These are phyloP conservation scores for Ciconia nigra DNA, from an alignment of 2,797 vertebrate species.

Conservation along the genomic window DNA sequence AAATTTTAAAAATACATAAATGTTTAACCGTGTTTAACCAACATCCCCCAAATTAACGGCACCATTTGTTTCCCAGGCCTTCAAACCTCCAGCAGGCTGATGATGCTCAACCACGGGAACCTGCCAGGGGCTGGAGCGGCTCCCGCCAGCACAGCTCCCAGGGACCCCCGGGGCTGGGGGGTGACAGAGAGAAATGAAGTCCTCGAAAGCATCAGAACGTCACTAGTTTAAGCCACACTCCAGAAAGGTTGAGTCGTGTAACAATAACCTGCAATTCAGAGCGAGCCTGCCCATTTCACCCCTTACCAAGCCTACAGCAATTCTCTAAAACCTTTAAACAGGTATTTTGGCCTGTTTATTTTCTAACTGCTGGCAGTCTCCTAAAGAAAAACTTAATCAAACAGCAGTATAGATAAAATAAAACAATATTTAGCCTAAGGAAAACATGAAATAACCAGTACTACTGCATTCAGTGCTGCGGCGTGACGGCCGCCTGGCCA, in stretches of 20 bases:
- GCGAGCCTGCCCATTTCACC: background rate
- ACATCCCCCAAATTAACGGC: too few species aligned
- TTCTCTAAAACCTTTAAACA: too few species aligned
- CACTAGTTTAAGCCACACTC: rapidly evolving
- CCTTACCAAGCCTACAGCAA: background rate
- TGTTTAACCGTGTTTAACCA: background rate
- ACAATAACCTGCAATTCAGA: background rate
- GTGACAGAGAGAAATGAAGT: background rate
- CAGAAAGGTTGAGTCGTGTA: background rate
- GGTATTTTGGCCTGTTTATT: background rate
- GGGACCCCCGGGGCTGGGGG: background rate
- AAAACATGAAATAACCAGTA: background rate
- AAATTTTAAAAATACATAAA: background rate
- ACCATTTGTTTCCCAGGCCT: background rate
- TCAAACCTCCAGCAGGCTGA: background rate
- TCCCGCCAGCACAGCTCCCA: background rate
- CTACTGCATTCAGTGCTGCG: background rate
- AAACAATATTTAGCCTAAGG: background rate
- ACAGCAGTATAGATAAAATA: background rate
- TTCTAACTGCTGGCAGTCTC: background rate
- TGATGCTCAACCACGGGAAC: background rate
- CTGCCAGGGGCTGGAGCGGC: background rate
- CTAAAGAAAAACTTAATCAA: background rate
- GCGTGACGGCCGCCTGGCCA: rapidly evolving
- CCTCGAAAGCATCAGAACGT: background rate